Conservation (phyloP, 2,113 vertebrate species). For the Eleginops maclovinus region DNA sequence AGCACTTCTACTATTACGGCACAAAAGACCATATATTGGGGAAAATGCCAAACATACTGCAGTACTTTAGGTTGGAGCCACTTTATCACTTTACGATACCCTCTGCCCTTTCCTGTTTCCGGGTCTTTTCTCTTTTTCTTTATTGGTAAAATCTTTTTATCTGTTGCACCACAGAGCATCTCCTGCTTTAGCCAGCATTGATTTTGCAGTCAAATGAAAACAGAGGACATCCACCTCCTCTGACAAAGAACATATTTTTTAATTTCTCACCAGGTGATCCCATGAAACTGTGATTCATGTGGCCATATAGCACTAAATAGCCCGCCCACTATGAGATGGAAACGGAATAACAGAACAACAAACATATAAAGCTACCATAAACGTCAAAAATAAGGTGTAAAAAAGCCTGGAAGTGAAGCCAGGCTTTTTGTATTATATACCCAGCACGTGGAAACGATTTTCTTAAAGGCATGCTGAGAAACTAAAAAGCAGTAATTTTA, state of each 20-base stretch:
- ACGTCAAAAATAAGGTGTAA: constrained; percentile 35
- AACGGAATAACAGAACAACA: constrained; percentile 23
- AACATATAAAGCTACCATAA: constrained; percentile 43
- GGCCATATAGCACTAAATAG: constrained; percentile 32
- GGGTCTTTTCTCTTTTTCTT: constrained; percentile 37
- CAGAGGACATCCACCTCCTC: constrained; percentile 49
- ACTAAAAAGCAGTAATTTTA: constrained; percentile 47
- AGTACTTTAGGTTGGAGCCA: constrained; percentile 2
- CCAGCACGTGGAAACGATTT: constrained; percentile 33
- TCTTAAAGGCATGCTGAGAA: constrained; percentile 50
- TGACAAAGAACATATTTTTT: constrained; percentile 50
- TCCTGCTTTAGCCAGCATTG: constrained; percentile 48
- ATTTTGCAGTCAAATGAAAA: constrained; percentile 75
- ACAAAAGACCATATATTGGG: constrained; percentile 32
- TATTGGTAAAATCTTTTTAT: background rate
- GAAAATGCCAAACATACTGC: constrained; percentile 34
- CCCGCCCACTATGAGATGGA: constrained; percentile 20
- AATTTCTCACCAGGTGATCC: constrained; percentile 43
- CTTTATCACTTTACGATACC: constrained; percentile 28
- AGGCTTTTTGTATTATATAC: constrained; percentile 47
- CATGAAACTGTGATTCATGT: constrained; percentile 46
- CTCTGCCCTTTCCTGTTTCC: constrained; percentile 31
- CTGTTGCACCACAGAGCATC: constrained; percentile 8
- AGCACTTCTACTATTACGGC: constrained; percentile 18
- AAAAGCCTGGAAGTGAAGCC: constrained; percentile 46